Conservation (phyloP, 2,888 invertebrate genomes). For the Germaria angustata region DNA sequence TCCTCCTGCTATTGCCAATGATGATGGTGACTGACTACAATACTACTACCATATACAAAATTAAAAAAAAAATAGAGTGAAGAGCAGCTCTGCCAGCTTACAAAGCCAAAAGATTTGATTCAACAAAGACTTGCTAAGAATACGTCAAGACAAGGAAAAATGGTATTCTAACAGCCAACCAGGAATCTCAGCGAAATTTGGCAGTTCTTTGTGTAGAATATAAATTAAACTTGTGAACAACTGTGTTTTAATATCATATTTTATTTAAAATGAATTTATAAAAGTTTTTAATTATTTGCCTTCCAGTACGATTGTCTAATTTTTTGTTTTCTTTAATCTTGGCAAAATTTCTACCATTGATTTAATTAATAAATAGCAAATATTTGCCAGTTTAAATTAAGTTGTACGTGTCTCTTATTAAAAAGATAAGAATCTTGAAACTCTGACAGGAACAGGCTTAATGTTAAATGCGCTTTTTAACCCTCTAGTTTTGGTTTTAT, state of each 20-base stretch:
- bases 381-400: slow-evolving; percentile 25
- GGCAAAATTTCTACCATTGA: slow-evolving; percentile 26
- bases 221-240: slow-evolving; percentile 52
- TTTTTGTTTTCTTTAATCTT: background rate
- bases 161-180: background rate
- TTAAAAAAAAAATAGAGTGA: background rate
- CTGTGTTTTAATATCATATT: slow-evolving; percentile 51
- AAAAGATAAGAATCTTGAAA: background rate
- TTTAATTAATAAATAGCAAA: slow-evolving; percentile 57
- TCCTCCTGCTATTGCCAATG: background rate
- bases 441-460: background rate
- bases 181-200: slow-evolving; percentile 39
- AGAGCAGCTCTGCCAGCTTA: background rate
- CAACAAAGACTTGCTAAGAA: slow-evolving; percentile 35
- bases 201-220: slow-evolving; percentile 27
- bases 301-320: background rate
- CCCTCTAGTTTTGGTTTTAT: too few relatives aligned
- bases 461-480: background rate
- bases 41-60: background rate
- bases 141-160: background rate
- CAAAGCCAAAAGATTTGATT: slow-evolving; percentile 41
- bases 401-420: background rate
- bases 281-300: slow-evolving; percentile 10
- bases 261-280: slow-evolving; percentile 57
- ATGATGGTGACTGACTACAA: background rate